A percentile compares a stretch with the other conserved stretches of the same genome.
These are phyloP conservation scores for Muscina levida DNA, from an alignment of 2,888 invertebrate genomes.

Conservation along the genomic window DNA sequence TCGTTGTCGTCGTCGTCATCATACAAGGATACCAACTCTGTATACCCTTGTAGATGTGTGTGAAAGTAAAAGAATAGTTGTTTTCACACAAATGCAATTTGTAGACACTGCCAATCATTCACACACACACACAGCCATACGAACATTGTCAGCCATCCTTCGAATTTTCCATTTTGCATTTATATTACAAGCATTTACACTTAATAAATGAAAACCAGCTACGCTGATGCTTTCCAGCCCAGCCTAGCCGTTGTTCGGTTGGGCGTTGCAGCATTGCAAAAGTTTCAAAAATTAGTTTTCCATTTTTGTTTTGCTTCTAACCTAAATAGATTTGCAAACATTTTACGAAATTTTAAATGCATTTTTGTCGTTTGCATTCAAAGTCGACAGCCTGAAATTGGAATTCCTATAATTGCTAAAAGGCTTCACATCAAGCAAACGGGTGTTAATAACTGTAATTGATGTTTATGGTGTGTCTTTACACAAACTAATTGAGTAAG, in stretches of 20 bases:
- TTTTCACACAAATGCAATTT: slow-evolving; percentile 21
- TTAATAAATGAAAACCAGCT: slow-evolving; percentile 24
- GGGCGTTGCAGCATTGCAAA: background rate
- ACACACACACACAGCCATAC: background rate
- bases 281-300: background rate
- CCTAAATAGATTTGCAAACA: slow-evolving; percentile 19
- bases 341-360: slow-evolving; percentile 17
- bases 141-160: too few species aligned
- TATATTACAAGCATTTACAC: slow-evolving; percentile 48
- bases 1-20: too few species aligned
- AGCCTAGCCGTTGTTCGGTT: background rate
- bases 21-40: slow-evolving; percentile 3
- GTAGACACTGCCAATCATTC: too few species aligned
- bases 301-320: background rate
- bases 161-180: slow-evolving; percentile 51
- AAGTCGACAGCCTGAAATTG: background rate
- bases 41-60: background rate
- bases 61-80: too few species aligned
- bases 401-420: too few species aligned
- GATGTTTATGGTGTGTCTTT: too few species aligned
- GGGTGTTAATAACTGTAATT: too few species aligned
- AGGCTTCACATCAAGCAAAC: too few species aligned
- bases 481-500: too few species aligned
- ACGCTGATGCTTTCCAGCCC: background rate
- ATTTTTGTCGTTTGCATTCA: background rate